phyloP scores from a whole-genome alignment of 2,888 invertebrate genomes.

The Chloromyia formosa region DNA sequence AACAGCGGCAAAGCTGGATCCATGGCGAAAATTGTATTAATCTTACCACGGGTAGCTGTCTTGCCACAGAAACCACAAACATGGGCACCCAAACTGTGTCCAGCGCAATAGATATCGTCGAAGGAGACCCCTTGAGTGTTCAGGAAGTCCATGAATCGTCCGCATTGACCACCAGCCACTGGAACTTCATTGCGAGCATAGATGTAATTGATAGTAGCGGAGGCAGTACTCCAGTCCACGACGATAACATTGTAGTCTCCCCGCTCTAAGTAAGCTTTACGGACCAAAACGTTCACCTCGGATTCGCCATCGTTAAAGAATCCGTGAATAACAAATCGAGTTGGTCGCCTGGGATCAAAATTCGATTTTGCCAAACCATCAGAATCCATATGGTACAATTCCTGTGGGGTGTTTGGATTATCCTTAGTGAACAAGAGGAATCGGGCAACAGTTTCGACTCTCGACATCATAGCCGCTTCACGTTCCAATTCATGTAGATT shows the following conservation, averaged over 20 bases:
- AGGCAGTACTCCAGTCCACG: constrained; percentile 70
- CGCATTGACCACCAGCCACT: constrained; percentile 56
- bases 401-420: constrained; percentile 26
- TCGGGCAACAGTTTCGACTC: constrained; percentile 22
- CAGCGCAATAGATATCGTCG: constrained; percentile 66
- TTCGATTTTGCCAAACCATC: constrained; percentile 5
- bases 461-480: background rate
- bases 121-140: constrained; percentile 64
- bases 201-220: constrained; percentile 67
- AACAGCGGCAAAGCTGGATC: constrained; percentile 55
- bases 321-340: constrained; percentile 66
- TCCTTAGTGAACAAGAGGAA: constrained; percentile 26
- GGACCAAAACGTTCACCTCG: constrained; percentile 55
- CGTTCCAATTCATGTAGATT: background rate
- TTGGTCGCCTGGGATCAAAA: constrained; percentile 30
- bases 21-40: constrained; percentile 65
- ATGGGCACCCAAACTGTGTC: constrained; percentile 70
- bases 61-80: constrained; percentile 69
- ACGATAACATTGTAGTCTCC: constrained; percentile 70
- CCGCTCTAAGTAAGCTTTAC: constrained; percentile 66
- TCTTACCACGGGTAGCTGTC: constrained; percentile 66
- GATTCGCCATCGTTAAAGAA: constrained; percentile 69
- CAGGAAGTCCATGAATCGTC: constrained; percentile 60
- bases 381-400: background rate
- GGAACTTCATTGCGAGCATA: constrained; percentile 64